Conservation (phyloP, 2,797 vertebrate species). For the Chrosomus eos region DNA sequence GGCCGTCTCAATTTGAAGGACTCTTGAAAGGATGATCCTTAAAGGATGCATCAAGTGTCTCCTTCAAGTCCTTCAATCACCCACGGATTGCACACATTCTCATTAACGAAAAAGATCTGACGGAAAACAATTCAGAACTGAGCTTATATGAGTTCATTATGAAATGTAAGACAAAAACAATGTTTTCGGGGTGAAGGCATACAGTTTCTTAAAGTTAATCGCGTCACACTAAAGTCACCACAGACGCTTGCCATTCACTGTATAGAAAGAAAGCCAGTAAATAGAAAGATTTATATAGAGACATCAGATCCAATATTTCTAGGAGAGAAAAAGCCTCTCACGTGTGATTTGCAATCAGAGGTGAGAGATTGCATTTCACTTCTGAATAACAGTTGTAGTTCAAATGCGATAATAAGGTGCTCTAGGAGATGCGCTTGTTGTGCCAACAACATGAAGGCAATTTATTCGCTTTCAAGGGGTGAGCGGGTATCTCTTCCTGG, state of each 20-base stretch:
- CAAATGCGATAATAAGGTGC: constrained; percentile 44
- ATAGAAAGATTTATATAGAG: not conserved
- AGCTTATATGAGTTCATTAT: not conserved
- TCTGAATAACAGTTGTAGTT: constrained; percentile 20
- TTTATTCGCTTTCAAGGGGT: constrained; percentile 45
- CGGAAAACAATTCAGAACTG: not conserved
- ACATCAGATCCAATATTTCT: constrained; percentile 6
- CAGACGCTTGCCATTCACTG: not conserved
- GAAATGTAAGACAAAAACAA: not conserved
- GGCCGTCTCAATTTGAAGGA: too few species aligned
- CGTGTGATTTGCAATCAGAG: constrained; percentile 32
- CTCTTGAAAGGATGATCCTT: too few species aligned
- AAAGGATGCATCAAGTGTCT: too few species aligned
- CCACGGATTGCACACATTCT: too few species aligned
- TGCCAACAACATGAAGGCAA: constrained; percentile 35
- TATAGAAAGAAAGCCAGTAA: not conserved
- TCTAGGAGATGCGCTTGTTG: constrained; percentile 29
- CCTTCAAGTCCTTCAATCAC: too few species aligned
- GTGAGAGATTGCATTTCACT: constrained; percentile 29
- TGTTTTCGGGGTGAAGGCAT: too few species aligned
- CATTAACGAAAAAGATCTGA: not conserved
- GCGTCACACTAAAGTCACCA: not conserved
- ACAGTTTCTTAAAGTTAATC: not conserved
- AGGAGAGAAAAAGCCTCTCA: not conserved
- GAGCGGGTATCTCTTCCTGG: constrained; percentile 27